Evolutionary conservation across 2,888 invertebrate species (phyloP).

Genomic region (Acleris sparsana): DNA sequence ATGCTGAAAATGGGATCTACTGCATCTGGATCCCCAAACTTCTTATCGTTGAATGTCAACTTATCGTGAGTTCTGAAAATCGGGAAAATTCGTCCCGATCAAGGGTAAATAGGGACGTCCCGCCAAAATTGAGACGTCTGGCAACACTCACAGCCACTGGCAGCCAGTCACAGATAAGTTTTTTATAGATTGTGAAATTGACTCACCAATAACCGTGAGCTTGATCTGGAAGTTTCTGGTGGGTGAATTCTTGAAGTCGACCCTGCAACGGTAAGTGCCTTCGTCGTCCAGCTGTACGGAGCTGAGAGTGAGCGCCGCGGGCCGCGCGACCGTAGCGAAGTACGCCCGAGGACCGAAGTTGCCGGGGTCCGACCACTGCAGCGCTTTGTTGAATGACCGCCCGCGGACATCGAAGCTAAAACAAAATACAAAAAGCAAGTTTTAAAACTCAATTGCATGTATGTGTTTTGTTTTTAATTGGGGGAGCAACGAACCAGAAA

Average conservation of each 20-base stretch:
- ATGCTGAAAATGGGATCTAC: too few relatives aligned
- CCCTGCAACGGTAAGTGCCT: slow-evolving; percentile 93
- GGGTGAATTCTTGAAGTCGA: slow-evolving; percentile 94
- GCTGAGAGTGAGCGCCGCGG: slow-evolving; percentile 91
- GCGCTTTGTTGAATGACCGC: slow-evolving; percentile 90
- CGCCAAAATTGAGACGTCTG: too few relatives aligned
- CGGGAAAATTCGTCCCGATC: too few relatives aligned
- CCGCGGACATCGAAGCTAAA: slow-evolving; percentile 94
- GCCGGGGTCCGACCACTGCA: slow-evolving; percentile 92
- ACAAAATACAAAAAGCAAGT: background rate
- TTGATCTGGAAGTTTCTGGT: slow-evolving; percentile 94
- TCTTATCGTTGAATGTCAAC: too few relatives aligned
- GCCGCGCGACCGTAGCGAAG: slow-evolving; percentile 91
- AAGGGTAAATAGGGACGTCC: too few relatives aligned
- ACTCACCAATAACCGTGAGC: slow-evolving; percentile 93
- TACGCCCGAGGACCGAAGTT: slow-evolving; percentile 93
- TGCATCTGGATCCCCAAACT: slow-evolving; percentile 62
- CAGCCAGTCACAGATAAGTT: too few relatives aligned
- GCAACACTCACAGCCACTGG: too few relatives aligned
- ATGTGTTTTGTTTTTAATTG: background rate
- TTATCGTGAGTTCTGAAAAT: too few relatives aligned
- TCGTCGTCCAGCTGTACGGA: slow-evolving; percentile 94
- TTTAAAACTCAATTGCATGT: background rate
- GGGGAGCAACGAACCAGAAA: too few relatives aligned
- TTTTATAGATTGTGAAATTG: too few relatives aligned